These are phyloP conservation scores for Falco biarmicus DNA, from an alignment of 2,797 vertebrate genomes.

Conservation along the genomic window DNA sequence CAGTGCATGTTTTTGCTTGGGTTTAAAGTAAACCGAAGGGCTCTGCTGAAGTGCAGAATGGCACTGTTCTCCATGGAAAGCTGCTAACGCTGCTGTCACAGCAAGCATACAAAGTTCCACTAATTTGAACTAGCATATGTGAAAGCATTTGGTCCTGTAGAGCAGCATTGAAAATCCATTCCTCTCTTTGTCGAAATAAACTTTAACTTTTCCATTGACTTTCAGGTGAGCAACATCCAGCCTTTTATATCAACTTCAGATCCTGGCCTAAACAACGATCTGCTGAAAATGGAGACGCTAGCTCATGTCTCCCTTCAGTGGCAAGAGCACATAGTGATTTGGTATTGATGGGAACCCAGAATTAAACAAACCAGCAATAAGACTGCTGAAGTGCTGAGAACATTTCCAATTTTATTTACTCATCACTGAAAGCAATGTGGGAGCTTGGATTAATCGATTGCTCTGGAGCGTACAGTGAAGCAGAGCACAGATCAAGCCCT, in stretches of 20 bases:
- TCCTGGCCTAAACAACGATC: not conserved
- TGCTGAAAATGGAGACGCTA: not conserved
- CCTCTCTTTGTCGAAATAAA: not conserved
- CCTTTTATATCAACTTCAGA: not conserved
- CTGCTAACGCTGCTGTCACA: rapidly evolving
- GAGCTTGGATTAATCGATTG: not conserved
- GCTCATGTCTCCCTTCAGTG: not conserved
- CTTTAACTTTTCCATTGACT: not conserved
- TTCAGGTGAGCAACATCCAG: not conserved
- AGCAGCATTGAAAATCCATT: not conserved
- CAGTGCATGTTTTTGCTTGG: not conserved
- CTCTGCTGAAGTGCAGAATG: not conserved
- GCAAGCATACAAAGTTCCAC: rapidly evolving
- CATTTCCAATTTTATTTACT: not conserved
- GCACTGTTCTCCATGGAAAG: not conserved
- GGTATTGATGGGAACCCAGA: not conserved
- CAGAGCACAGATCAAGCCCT: not conserved
- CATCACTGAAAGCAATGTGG: not conserved
- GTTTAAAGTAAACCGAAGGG: not conserved
- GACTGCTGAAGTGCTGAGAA: not conserved
- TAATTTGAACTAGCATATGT: not conserved
- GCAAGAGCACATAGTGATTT: not conserved
- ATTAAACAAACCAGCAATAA: not conserved
- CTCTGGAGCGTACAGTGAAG: not conserved
- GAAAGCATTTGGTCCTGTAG: not conserved